Evolutionary conservation across 2,888 invertebrate species (phyloP).

Genomic region (Fissipunctia ypsillon): DNA sequence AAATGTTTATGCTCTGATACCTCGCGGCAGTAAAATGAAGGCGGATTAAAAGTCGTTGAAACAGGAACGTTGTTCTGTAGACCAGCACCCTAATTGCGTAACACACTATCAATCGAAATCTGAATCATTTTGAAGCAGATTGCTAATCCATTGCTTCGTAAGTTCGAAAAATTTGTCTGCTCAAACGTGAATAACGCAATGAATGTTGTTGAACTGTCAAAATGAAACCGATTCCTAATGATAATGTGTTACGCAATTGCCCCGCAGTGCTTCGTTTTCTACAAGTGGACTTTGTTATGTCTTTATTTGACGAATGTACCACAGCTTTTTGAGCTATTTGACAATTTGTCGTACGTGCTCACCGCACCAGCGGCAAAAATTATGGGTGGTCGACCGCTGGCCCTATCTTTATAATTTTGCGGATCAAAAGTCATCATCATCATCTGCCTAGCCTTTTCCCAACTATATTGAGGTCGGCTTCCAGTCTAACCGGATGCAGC

Average conservation of each 20-base stretch:
- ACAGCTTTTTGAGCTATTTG: neutral
- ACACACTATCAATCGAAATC: too few relatives aligned
- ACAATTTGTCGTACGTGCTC: neutral
- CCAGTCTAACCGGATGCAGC: too few relatives aligned
- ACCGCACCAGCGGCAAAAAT: neutral
- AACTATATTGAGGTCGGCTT: too few relatives aligned
- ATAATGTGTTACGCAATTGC: too few relatives aligned
- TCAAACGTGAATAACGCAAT: too few relatives aligned
- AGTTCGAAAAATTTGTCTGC: too few relatives aligned
- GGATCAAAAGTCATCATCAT: neutral
- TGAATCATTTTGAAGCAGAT: too few relatives aligned
- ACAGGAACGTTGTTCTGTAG: neutral
- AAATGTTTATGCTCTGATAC: slow-evolving; percentile 7
- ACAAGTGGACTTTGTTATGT: neutral
- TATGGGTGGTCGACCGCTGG: neutral
- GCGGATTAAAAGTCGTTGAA: slow-evolving; percentile 9
- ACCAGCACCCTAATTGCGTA: too few relatives aligned
- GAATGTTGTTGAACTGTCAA: too few relatives aligned
- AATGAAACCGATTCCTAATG: too few relatives aligned
- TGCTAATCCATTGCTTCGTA: too few relatives aligned
- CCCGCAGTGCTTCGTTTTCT: neutral
- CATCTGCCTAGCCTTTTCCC: too few relatives aligned
- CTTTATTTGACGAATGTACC: neutral
- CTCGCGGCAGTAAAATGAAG: neutral
- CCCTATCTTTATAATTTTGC: neutral